These are phyloP conservation scores for Scomber japonicus DNA, from an alignment of 2,113 vertebrate genomes.

Conservation along the genomic window DNA sequence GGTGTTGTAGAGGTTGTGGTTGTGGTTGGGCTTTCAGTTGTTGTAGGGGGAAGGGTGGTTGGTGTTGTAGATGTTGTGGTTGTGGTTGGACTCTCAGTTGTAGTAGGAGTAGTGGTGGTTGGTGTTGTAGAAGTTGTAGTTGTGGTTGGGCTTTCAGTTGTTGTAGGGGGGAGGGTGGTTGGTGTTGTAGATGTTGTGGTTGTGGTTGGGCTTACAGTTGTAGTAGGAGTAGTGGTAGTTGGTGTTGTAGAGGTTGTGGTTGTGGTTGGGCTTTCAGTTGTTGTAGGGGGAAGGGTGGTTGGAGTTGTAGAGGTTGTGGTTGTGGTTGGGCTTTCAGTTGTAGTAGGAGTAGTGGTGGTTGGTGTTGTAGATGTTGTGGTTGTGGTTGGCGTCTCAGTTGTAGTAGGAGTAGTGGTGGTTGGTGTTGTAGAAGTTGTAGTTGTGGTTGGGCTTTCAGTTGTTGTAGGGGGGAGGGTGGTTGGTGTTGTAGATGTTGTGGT, in stretches of 20 bases:
- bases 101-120: background rate
- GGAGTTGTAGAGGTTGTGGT: background rate
- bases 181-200: background rate
- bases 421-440: background rate
- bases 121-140: background rate
- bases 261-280: background rate
- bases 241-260: background rate
- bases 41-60: background rate
- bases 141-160: background rate
- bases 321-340: conserved; percentile 1
- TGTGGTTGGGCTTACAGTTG: background rate
- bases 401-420: background rate
- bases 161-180: background rate
- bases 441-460: background rate
- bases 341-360: background rate
- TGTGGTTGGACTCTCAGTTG: background rate
- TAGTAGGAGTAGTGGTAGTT: background rate
- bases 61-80: background rate
- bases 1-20: too few species aligned
- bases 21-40: background rate
- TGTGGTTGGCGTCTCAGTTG: background rate
- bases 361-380: background rate
- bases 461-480: background rate
- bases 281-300: background rate
- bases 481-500: background rate